A percentile compares a stretch with the other conserved stretches of the same genome.
phyloP scores from a whole-genome alignment of 2,888 invertebrate genomes.

The Urechis unicinctus region DNA sequence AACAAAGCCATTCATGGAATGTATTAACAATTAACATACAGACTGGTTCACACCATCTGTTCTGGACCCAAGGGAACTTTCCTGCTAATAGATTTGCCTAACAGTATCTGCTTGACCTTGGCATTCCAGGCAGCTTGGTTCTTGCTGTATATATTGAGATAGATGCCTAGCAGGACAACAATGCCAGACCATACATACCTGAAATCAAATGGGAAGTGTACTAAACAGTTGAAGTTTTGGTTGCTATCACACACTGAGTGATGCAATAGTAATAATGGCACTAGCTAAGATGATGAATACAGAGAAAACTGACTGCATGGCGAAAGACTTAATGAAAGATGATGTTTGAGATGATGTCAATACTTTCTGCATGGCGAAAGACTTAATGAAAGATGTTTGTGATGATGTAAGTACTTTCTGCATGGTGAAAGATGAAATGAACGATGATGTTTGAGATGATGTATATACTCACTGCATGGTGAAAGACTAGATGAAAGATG shows the following conservation, averaged over 20 bases:
- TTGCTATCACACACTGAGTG: neutral
- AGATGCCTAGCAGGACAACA: conserved; percentile 82
- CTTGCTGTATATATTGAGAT: conserved; percentile 87
- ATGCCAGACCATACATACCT: conserved; percentile 87
- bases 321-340: too few relatives aligned
- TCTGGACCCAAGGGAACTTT: too few relatives aligned
- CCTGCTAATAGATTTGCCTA: neutral
- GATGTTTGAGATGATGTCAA: neutral
- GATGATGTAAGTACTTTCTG: conserved; percentile 1
- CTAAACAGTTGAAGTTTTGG: neutral
- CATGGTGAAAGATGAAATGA: conserved; percentile 10
- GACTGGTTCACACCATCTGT: too few relatives aligned
- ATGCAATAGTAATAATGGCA: neutral
- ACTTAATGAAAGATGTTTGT: neutral
- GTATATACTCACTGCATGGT: neutral
- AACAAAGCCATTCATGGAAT: too few relatives aligned
- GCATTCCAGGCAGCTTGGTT: conserved; percentile 32
- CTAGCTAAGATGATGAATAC: neutral
- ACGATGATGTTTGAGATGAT: neutral
- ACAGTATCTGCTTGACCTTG: neutral
- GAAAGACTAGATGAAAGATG: neutral
- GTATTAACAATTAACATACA: too few relatives aligned
- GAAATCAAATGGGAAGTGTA: conserved; percentile 42
- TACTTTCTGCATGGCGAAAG: conserved; percentile 3
- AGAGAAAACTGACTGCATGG: neutral